Percentiles rank a stretch among this genome's conserved stretches.
phyloP scores from a whole-genome alignment of 2,797 vertebrate species.

The Chelidonichthys spinosus region DNA sequence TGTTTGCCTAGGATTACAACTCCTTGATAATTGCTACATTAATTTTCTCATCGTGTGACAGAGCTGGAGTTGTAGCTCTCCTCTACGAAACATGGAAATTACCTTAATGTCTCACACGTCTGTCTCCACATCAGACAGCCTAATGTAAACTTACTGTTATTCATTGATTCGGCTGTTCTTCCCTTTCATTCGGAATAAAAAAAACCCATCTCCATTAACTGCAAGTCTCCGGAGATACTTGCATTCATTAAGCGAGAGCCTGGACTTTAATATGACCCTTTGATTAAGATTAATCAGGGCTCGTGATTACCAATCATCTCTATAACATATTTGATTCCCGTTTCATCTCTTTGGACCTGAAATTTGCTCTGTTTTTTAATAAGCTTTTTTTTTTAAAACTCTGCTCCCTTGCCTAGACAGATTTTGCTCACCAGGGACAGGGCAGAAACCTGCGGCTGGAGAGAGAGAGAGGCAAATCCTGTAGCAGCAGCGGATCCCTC shows the following conservation, averaged over 20 bases:
- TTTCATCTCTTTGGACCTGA: constrained; percentile 47
- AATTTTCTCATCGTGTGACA: neutral
- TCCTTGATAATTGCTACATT: neutral
- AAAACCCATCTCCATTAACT: constrained; percentile 50
- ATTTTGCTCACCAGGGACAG: constrained; percentile 35
- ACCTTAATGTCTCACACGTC: constrained; percentile 8
- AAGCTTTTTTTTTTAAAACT: constrained; percentile 34
- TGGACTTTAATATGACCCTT: constrained; percentile 68
- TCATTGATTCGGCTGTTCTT: constrained; percentile 54
- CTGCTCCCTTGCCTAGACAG: constrained; percentile 37
- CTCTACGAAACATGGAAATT: constrained; percentile 12
- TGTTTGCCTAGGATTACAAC: neutral
- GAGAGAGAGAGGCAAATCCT: constrained; percentile 46
- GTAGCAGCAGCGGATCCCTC: constrained; percentile 38
- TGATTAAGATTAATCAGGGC: constrained; percentile 72
- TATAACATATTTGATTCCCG: constrained; percentile 50
- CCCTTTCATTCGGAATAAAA: constrained; percentile 56
- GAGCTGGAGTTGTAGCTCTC: constrained; percentile 1
- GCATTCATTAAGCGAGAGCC: constrained; percentile 60
- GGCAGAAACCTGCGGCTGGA: constrained; percentile 50
- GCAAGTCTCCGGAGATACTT: constrained; percentile 46
- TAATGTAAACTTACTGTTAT: constrained; percentile 41
- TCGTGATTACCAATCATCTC: constrained; percentile 72
- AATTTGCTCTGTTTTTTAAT: constrained; percentile 53
- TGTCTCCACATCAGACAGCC: constrained; percentile 41